Evolutionary conservation across 2,113 vertebrate genomes (phyloP).

Genomic region (Hucho hucho): DNA sequence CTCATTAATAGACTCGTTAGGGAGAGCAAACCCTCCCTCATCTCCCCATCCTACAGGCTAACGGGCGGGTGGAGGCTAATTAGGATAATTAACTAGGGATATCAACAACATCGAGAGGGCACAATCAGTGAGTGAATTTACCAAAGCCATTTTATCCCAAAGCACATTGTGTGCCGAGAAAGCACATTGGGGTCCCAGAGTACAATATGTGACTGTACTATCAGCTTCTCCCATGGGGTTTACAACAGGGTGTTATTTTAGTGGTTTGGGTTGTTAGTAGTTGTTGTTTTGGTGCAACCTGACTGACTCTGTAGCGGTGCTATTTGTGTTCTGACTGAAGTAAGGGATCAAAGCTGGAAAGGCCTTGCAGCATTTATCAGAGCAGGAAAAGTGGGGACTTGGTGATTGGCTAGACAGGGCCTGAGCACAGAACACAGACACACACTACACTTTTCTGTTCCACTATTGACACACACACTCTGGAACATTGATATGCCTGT

Average conservation of each 20-base stretch:
- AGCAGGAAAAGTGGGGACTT: neutral
- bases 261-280: neutral
- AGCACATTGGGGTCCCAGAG: conserved; percentile 18
- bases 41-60: conserved; percentile 1
- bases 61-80: conserved; percentile 32
- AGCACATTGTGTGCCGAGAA: neutral
- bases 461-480: neutral
- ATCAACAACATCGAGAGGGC: conserved; percentile 37
- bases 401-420: neutral
- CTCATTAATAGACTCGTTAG: conserved; percentile 34
- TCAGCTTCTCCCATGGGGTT: neutral
- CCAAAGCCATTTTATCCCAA: conserved; percentile 25
- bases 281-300: neutral
- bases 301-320: neutral
- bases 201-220: neutral
- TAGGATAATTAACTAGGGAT: conserved; percentile 54
- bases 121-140: conserved; percentile 19
- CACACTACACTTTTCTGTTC: too few species aligned
- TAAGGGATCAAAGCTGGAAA: neutral
- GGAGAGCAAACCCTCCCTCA: neutral
- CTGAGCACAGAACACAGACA: neutral
- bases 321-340: neutral
- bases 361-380: neutral
- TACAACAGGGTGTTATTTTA: neutral
- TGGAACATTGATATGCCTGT: too few species aligned